phyloP scores from a whole-genome alignment of 2,113 vertebrate species.

The Hemicordylus capensis region DNA sequence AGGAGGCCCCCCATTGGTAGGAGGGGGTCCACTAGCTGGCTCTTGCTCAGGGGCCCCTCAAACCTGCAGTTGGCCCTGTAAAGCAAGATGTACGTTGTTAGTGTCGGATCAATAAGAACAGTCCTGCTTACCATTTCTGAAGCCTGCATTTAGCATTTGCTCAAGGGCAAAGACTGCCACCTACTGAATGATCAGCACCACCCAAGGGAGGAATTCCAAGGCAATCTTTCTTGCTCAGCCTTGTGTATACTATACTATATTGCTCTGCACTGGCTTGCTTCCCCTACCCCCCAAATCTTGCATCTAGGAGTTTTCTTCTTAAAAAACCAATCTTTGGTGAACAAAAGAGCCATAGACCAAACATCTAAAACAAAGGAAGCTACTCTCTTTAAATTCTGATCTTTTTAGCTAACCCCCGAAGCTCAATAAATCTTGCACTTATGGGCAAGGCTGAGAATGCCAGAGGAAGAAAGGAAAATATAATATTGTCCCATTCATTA shows the following conservation, averaged over 20 bases:
- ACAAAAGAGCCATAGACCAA: neutral
- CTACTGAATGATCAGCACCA: conserved; percentile 49
- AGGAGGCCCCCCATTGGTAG: no score
- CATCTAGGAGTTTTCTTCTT: neutral
- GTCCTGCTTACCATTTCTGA: neutral
- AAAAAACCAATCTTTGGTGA: neutral
- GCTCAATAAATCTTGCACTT: neutral
- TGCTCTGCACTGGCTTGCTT: neutral
- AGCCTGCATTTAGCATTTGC: conserved; percentile 1
- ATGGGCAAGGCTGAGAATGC: conserved; percentile 36
- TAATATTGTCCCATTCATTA: conserved; percentile 49
- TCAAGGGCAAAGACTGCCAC: conserved; percentile 59
- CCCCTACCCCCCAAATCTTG: neutral
- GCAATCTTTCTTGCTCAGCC: neutral
- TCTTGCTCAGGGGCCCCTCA: no score
- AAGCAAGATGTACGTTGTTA: no score
- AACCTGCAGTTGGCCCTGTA: no score
- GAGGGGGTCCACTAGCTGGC: no score
- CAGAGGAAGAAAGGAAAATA: conserved; percentile 44
- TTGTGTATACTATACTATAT: no score
- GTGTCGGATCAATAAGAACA: fast-evolving
- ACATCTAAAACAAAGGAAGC: neutral
- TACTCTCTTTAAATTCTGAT: neutral
- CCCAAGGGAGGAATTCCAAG: neutral
- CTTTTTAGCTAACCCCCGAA: neutral